phyloP scores from a whole-genome alignment of 1,140 invertebrate genomes.

The Euura saliciscinereae region DNA sequence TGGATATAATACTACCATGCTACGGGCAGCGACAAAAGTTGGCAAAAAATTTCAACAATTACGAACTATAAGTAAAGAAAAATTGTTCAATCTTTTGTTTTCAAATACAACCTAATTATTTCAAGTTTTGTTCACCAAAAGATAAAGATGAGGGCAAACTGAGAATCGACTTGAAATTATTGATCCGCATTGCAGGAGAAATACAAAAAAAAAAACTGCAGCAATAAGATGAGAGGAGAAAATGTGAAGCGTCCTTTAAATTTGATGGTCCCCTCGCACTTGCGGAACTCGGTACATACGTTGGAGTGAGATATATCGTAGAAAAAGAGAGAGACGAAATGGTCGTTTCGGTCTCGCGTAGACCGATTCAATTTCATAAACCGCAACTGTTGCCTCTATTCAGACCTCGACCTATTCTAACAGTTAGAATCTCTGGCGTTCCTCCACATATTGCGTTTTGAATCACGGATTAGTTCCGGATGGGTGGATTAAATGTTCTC shows the following conservation, averaged over 20 bases:
- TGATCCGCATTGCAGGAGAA: too few relatives aligned
- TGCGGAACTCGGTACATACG: neutral
- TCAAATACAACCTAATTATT: too few relatives aligned
- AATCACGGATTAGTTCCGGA: too few relatives aligned
- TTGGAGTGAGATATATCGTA: neutral
- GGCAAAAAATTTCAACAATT: too few relatives aligned
- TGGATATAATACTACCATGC: conserved; percentile 36
- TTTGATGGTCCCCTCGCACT: neutral
- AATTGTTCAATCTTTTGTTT: too few relatives aligned
- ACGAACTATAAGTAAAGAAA: too few relatives aligned
- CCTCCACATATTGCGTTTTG: too few relatives aligned
- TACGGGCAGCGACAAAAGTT: neutral
- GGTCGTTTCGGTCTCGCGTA: conserved; percentile 40
- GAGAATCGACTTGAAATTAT: too few relatives aligned
- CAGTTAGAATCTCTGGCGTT: conserved; percentile 34
- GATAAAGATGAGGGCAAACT: too few relatives aligned
- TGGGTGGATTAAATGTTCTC: too few relatives aligned
- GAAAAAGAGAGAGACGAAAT: conserved; percentile 12
- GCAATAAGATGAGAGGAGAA: neutral
- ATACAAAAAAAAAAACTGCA: too few relatives aligned
- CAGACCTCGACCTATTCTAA: conserved; percentile 51
- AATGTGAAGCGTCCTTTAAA: neutral
- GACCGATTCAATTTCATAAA: conserved; percentile 60
- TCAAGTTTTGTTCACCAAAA: too few relatives aligned
- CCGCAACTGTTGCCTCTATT: conserved; percentile 60